phyloP scores from a whole-genome alignment of 2,888 invertebrate species.

The Latrodectus hesperus region DNA sequence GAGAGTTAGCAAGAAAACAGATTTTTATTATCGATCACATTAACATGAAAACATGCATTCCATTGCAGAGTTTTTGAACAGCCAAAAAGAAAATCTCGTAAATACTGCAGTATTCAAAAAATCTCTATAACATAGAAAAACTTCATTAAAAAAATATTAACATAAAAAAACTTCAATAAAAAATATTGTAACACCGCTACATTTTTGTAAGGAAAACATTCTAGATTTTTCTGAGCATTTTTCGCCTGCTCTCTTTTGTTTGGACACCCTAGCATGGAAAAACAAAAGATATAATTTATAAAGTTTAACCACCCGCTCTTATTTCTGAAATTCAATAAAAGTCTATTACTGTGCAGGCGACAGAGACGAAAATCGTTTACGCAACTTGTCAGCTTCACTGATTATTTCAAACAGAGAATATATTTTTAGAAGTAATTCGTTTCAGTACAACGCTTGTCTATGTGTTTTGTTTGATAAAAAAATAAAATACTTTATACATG shows the following conservation, averaged over 20 bases:
- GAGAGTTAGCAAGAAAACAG: too few relatives aligned
- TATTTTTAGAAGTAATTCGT: conserved; percentile 16
- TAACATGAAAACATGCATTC: too few relatives aligned
- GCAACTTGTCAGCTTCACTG: background rate
- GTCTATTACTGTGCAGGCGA: conserved; percentile 3
- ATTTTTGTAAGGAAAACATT: background rate
- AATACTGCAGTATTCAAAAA: too few relatives aligned
- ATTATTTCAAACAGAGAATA: conserved; percentile 8
- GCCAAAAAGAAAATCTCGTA: too few relatives aligned
- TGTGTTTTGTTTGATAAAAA: background rate
- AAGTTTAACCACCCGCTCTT: background rate
- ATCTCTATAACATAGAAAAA: too few relatives aligned
- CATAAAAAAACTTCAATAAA: too few relatives aligned
- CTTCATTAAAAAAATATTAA: too few relatives aligned
- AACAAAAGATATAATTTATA: background rate
- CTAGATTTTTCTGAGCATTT: background rate
- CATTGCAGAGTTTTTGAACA: too few relatives aligned
- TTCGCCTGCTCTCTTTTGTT: background rate
- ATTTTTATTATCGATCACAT: too few relatives aligned
- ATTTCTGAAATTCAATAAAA: conserved; percentile 24
- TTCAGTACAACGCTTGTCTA: conserved; percentile 13
- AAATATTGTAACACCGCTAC: too few relatives aligned
- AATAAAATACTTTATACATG: background rate
- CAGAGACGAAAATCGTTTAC: background rate
- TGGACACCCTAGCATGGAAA: background rate